Percentiles rank a stretch among this genome's conserved stretches.
Evolutionary conservation across 2,888 invertebrate species (phyloP).

Genomic region (Heliconius ethilla): DNA sequence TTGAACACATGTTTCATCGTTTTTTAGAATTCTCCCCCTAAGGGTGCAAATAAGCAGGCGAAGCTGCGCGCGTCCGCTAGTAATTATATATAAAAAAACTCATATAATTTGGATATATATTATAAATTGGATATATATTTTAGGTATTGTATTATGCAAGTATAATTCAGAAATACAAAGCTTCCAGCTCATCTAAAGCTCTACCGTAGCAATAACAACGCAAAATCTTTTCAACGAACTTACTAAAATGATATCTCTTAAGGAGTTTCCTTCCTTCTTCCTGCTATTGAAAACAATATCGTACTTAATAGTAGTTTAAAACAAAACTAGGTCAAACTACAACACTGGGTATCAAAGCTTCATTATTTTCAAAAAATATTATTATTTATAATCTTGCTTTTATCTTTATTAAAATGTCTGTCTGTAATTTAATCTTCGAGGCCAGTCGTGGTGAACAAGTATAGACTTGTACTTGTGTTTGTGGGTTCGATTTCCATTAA

Average conservation of each 20-base stretch:
- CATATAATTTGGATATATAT: too few species aligned
- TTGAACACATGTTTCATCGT: too few species aligned
- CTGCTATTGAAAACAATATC: conserved; percentile 23
- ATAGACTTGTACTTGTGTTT: too few species aligned
- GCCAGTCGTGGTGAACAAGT: too few species aligned
- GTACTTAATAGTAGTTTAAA: conserved; percentile 1
- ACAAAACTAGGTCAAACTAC: conserved; percentile 15
- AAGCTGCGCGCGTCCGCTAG: too few species aligned
- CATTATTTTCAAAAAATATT: neutral
- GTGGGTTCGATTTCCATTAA: too few species aligned
- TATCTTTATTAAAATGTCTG: neutral
- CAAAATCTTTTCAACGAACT: conserved; percentile 9
- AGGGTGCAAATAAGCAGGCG: too few species aligned
- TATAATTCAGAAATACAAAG: neutral
- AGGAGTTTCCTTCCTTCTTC: conserved; percentile 19
- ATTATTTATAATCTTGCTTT: neutral
- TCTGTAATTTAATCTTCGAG: too few species aligned
- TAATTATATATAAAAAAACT: too few species aligned
- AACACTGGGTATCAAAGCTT: conserved; percentile 1
- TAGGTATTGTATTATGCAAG: neutral
- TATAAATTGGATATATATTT: too few species aligned
- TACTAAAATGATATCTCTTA: conserved; percentile 13
- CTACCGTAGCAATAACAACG: conserved; percentile 4
- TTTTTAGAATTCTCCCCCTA: too few species aligned
- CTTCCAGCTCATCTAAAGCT: neutral